Evolutionary conservation across 2,797 vertebrate species (phyloP), one percentile per base, ranked within the genome.

Genomic region (Dendrocincla fuliginosa): DNA sequence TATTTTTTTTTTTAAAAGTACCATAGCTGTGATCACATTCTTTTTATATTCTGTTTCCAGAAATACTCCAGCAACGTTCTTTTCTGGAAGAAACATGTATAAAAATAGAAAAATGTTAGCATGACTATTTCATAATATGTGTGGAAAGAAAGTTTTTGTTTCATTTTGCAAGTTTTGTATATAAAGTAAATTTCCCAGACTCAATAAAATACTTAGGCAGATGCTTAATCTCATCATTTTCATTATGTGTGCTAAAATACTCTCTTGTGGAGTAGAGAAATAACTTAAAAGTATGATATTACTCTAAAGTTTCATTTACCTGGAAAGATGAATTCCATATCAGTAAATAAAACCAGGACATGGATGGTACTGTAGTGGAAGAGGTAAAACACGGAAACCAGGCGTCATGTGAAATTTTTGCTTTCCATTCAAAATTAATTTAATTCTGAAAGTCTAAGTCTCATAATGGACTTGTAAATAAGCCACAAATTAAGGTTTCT

Each of bases 1-100:
- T 69, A 32, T 3, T 60, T 70, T 47, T 64, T 70, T 55, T 42
- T 30, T 4, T 3, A 41, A 85, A 78, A 42, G 12, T 50, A 50
- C 14, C 22, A 15, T 65, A 44, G 18, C 28, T 80, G 6, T 41
- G 32, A 41, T 70, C 9, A 10, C 23, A 70, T 82, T 46, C 18
- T 90, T 95, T 93, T 93, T 63, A 67, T 82, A 71, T 81, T 39
- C 53, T 61, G 27, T 89, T 96, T 92, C 60, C 53, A 84, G 67
- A 81, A 92, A 92, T 89, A 83, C 10, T 77, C 9, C 37, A 73
- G 47, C 18, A 84, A 76, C n/a, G 59, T 52, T n/a, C 46, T 35
- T 46, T 84, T 84, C 81, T 90, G 52, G 27, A 80, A 84, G 16
- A 65, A 84, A 28, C 27, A 28, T 33, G 11, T 32, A 60, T 47